Percentiles rank a stretch among this genome's conserved stretches.
Evolutionary conservation across 2,797 vertebrate species (phyloP).

Genomic region (Fringilla coelebs): DNA sequence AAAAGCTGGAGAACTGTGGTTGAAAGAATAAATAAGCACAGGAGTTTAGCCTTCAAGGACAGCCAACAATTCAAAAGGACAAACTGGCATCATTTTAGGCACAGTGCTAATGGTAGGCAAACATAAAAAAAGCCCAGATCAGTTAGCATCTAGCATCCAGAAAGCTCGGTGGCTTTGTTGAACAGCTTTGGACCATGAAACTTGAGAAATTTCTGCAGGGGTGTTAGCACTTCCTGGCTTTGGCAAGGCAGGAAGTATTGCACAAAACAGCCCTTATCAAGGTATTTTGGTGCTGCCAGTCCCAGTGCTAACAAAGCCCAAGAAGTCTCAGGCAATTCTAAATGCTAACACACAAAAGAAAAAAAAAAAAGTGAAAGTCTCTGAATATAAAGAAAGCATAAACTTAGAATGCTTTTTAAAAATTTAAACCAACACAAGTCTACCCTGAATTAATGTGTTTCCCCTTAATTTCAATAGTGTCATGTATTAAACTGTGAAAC

Average conservation of each 20-base stretch:
- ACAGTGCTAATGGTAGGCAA: not conserved
- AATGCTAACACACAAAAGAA: not conserved
- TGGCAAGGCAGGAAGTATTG: constrained; percentile 31
- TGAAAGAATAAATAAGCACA: not conserved
- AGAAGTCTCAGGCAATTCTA: not conserved
- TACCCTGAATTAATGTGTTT: not conserved
- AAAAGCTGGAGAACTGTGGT: not conserved
- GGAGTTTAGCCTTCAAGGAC: not conserved
- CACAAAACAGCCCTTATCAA: not conserved
- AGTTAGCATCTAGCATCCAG: not conserved
- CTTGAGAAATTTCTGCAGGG: constrained; percentile 6
- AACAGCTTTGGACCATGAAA: constrained; percentile 1
- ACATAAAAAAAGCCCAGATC: not conserved
- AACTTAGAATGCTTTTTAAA: not conserved
- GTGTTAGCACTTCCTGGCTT: constrained; percentile 48
- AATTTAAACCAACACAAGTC: not conserved
- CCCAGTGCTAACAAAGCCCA: not conserved
- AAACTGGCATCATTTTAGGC: not conserved
- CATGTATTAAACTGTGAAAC: not conserved
- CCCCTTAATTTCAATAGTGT: not conserved
- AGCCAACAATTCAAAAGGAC: not conserved
- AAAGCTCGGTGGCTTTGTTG: not conserved
- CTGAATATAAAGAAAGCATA: not conserved
- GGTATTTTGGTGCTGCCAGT: not conserved
- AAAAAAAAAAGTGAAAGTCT: not conserved